Conservation (phyloP, 2,888 invertebrate genomes). For the Exocentrus adspersus region DNA sequence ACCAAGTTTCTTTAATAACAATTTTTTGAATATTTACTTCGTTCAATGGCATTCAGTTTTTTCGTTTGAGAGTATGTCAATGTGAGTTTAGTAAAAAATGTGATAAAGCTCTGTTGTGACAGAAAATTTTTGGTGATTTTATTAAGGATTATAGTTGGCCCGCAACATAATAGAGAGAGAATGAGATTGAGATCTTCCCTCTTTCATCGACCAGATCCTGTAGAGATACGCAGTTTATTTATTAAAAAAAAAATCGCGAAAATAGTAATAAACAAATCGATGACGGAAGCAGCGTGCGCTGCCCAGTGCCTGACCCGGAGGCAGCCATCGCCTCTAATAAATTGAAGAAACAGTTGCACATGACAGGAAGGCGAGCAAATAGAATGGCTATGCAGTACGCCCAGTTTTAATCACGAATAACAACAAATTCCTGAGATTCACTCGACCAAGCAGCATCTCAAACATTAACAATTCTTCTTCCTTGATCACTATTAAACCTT, state of each 20-base stretch:
- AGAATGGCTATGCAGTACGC: slow-evolving; percentile 56
- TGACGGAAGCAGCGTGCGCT: slow-evolving; percentile 48
- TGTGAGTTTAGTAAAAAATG: no score
- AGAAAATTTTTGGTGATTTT: no score
- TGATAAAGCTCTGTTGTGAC: no score
- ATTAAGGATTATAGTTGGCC: no score
- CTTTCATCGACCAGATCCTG: slow-evolving; percentile 14
- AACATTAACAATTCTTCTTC: slow-evolving; percentile 40
- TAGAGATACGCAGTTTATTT: slow-evolving; percentile 24
- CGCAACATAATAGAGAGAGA: no score
- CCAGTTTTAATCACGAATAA: slow-evolving; percentile 60
- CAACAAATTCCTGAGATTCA: slow-evolving; percentile 57
- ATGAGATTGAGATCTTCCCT: slow-evolving; percentile 2
- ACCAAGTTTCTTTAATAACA: no score
- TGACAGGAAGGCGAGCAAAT: slow-evolving; percentile 56
- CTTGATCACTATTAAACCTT: slow-evolving; percentile 36
- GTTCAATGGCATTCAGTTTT: no score
- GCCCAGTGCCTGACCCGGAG: slow-evolving; percentile 47
- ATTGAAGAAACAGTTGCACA: slow-evolving; percentile 56
- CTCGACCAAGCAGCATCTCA: slow-evolving; percentile 51
- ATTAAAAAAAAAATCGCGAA: slow-evolving; percentile 23
- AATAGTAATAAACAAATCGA: slow-evolving; percentile 38
- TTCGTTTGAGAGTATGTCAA: no score
- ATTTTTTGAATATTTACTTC: no score
- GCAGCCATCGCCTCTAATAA: slow-evolving; percentile 52